Evolutionary conservation across 2,113 vertebrate species (phyloP).

Genomic region (Callithrix jacchus): DNA sequence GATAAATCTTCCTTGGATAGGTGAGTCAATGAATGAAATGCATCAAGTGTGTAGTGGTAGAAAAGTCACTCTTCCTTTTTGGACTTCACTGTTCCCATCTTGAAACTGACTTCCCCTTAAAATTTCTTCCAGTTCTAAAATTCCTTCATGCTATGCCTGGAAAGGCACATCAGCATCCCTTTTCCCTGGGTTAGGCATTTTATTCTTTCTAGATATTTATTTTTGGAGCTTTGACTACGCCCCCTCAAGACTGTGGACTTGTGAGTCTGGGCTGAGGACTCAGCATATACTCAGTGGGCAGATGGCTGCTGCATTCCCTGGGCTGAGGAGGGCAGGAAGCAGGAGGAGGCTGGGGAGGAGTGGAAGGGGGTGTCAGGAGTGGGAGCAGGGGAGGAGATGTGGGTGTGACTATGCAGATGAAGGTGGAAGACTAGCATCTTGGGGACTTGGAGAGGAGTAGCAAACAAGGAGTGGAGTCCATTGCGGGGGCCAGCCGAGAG

Average conservation of each 20-base stretch:
- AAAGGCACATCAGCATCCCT: background rate
- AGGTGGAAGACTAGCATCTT: background rate
- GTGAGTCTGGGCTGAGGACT: background rate
- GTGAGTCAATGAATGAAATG: background rate
- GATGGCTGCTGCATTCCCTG: background rate
- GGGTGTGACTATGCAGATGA: background rate
- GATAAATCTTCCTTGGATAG: background rate
- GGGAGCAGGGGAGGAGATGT: background rate
- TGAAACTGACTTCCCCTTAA: background rate
- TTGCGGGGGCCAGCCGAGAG: background rate
- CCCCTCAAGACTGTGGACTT: background rate
- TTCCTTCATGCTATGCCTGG: background rate
- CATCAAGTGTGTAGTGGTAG: background rate
- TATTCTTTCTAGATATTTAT: background rate
- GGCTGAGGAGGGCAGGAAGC: background rate
- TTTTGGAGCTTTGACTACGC: background rate
- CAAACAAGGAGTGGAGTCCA: background rate
- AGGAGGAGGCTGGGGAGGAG: background rate
- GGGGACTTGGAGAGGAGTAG: background rate
- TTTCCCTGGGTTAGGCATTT: background rate
- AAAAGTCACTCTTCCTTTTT: background rate
- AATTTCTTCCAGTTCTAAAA: background rate
- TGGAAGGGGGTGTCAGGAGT: background rate
- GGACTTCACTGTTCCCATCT: background rate
- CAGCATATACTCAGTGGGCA: background rate